phyloP scores from a whole-genome alignment of 92 coral and sea anemone species.

The Heliopora coerulea region DNA sequence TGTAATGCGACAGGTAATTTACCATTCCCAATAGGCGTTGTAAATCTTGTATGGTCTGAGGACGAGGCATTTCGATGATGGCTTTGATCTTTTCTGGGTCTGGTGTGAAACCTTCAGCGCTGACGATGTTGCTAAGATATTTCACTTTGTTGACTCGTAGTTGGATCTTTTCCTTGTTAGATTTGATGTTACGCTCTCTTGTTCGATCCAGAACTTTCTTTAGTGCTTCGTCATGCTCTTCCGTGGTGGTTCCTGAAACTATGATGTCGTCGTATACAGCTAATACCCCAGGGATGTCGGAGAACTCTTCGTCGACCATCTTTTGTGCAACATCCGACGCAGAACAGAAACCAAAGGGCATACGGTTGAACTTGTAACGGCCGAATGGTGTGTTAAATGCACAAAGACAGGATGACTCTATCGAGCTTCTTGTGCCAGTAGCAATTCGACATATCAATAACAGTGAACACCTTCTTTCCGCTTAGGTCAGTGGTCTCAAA shows the following conservation, averaged over 20 bases:
- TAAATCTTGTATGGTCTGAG: too few relatives aligned
- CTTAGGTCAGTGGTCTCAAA: too few relatives aligned
- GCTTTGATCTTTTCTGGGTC: too few relatives aligned
- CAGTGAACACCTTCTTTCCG: too few relatives aligned
- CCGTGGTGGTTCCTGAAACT: slow-evolving; percentile 27
- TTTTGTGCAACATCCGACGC: slow-evolving; percentile 45
- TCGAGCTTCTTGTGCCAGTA: slow-evolving; percentile 62
- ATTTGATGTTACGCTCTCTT: slow-evolving; percentile 32
- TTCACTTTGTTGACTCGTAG: too few relatives aligned
- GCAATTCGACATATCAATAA: slow-evolving; percentile 45
- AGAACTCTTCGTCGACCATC: slow-evolving; percentile 45
- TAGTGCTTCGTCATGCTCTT: slow-evolving; percentile 32
- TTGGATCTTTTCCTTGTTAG: too few relatives aligned
- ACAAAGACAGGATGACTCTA: slow-evolving; percentile 49
- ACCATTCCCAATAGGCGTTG: too few relatives aligned
- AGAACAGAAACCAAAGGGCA: slow-evolving; percentile 51
- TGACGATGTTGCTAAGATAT: too few relatives aligned
- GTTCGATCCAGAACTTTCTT: slow-evolving; percentile 30
- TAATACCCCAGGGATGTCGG: slow-evolving; percentile 38
- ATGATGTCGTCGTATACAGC: slow-evolving; percentile 52
- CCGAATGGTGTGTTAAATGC: slow-evolving; percentile 54
- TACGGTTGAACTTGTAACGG: slow-evolving; percentile 45
- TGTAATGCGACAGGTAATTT: too few relatives aligned
- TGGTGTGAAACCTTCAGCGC: too few relatives aligned
- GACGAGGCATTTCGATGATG: too few relatives aligned